These are phyloP conservation scores for Solenodon paradoxus DNA, from an alignment of 2,113 vertebrate species.

Conservation along the genomic window DNA sequence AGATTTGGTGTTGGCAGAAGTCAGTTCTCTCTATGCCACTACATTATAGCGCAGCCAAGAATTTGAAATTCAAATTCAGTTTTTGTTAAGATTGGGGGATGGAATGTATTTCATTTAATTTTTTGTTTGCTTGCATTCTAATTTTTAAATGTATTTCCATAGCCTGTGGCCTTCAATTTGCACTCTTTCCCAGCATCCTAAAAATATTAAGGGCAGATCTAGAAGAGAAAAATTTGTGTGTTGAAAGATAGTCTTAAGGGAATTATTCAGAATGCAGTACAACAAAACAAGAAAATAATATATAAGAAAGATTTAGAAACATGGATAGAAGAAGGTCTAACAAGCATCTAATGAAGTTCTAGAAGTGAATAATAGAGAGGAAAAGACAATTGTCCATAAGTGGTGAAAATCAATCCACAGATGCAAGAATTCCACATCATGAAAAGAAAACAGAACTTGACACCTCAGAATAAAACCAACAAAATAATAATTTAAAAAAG, in stretches of 20 bases:
- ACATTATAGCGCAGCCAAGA: no score
- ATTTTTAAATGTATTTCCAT: background rate
- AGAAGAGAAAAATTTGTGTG: background rate
- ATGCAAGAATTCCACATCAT: slow-evolving; percentile 10
- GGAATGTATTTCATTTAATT: background rate
- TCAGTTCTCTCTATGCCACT: no score
- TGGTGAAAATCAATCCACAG: slow-evolving; percentile 17
- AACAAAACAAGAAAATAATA: background rate
- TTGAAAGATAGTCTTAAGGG: background rate
- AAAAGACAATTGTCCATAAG: background rate
- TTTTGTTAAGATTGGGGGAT: background rate
- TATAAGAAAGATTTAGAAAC: background rate
- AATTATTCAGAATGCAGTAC: background rate
- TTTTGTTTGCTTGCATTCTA: background rate
- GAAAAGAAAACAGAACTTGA: background rate
- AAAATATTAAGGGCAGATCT: background rate
- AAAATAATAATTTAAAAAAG: background rate
- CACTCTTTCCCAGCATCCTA: background rate
- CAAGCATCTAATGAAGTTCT: background rate
- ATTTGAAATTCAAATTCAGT: background rate
- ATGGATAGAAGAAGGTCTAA: background rate
- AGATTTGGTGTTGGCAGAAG: no score
- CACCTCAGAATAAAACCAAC: background rate
- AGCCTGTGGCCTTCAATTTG: background rate
- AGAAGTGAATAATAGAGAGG: background rate